Evolutionary conservation across 2,797 vertebrate species (phyloP).

Genomic region (Gephyroberyx darwinii): DNA sequence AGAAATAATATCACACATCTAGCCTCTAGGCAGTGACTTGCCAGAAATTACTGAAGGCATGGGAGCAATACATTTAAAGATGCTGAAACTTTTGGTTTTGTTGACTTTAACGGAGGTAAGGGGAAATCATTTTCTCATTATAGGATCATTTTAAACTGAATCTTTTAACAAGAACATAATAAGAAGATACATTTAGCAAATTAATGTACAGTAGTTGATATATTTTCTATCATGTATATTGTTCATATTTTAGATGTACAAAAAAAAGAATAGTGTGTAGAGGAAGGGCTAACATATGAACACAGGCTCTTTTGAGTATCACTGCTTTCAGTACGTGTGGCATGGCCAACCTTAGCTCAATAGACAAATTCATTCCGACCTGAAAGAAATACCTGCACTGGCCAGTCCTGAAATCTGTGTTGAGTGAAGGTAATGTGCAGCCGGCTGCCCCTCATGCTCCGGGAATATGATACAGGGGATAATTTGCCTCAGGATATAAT

Average conservation of each 20-base stretch:
- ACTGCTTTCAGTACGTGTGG: constrained; percentile 72
- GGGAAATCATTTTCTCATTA: constrained; percentile 18
- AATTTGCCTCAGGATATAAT: constrained; percentile 68
- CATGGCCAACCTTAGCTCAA: constrained; percentile 69
- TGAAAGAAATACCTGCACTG: constrained; percentile 76
- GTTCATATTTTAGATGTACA: constrained; percentile 16
- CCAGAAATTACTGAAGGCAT: constrained; percentile 51
- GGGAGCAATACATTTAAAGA: constrained; percentile 54
- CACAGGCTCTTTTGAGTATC: constrained; percentile 75
- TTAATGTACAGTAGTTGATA: not conserved
- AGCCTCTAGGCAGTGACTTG: constrained; percentile 64
- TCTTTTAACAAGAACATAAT: not conserved
- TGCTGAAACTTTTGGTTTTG: constrained; percentile 70
- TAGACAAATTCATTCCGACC: constrained; percentile 79
- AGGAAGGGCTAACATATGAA: constrained; percentile 57
- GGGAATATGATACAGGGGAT: constrained; percentile 74
- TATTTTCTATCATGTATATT: constrained; percentile 6
- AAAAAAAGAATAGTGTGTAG: constrained; percentile 14
- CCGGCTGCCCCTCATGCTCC: constrained; percentile 69
- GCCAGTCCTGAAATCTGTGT: constrained; percentile 75
- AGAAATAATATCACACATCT: constrained; percentile 54
- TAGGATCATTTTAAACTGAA: not conserved
- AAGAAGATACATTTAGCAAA: not conserved
- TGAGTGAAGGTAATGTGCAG: constrained; percentile 83
- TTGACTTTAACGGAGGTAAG: constrained; percentile 72